Evolutionary conservation across 1,140 invertebrate species (phyloP), one percentile per base, ranked within the genome.

Genomic region (Yoshiicerus persimilis): DNA sequence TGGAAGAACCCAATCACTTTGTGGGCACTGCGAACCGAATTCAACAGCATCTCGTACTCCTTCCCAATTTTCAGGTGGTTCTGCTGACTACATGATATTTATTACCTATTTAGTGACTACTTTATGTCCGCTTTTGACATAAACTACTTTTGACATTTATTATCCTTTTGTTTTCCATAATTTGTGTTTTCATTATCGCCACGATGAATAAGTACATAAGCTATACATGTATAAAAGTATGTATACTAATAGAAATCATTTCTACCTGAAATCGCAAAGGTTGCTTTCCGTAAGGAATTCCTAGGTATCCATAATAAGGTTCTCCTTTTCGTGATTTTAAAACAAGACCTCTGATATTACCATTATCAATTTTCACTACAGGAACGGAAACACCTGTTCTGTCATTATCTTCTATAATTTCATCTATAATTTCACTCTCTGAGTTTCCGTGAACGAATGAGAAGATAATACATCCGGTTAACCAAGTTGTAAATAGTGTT

Each of bases 1-100:
- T 0, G 83, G 83, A 23, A 84, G 25, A 30, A 84, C 83, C n/a
- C 20, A 84, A 56, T 84, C 83, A 27, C 39, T 20, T 32, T 94
- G 90, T 13, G 86, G 34, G 47, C 90, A 91, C 64, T 25, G 39
- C 16, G 89, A 87, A 20, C 66, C 89, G 20, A 87, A 85, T 64
- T 87, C 47, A 10, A 75, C 90, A 20, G 88, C 90, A 25, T 89
- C 38, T 23, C 86, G 30, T 39, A 86, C 84, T 20, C 83, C 88
- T 36, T 39, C 39, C 90, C 90, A 91, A 77, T 70, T 36, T 34
- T 89, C 83, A 13, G 36, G 66, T 11, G 87, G 87, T 20, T 84
- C 77, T 34, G 90, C 88, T n/a, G 56, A 84, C 90, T 86, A 39
- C 13, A 30, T 3, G 27, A 56, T 47, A 84, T 16, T 30, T 32